Percentiles rank a stretch among this genome's conserved stretches.
phyloP scores from a whole-genome alignment of 2,797 vertebrate genomes.

The Sylvilagus floridanus region DNA sequence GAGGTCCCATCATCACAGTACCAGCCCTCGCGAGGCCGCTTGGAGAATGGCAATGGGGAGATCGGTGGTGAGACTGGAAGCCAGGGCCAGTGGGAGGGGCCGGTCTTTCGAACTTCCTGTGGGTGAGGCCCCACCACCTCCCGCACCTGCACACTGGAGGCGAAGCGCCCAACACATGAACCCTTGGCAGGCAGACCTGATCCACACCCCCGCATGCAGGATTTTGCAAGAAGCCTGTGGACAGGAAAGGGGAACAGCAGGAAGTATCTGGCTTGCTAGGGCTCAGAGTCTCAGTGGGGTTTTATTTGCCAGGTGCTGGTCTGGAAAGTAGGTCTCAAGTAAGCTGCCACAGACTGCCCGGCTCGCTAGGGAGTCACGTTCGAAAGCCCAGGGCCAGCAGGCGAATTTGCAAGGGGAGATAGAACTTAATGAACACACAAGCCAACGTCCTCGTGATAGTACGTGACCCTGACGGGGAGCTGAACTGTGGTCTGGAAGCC shows the following conservation, averaged over 20 bases:
- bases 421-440: not conserved
- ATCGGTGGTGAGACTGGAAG: too few species aligned
- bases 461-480: not conserved
- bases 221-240: not conserved
- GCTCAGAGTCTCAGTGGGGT: not conserved
- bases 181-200: too few species aligned
- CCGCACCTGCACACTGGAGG: too few species aligned
- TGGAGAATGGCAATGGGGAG: too few species aligned
- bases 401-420: not conserved
- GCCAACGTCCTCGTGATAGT: not conserved
- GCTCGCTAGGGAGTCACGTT: not conserved
- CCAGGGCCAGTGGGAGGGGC: too few species aligned
- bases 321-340: not conserved
- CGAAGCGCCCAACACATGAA: too few species aligned
- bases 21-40: too few species aligned
- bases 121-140: too few species aligned
- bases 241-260: not conserved
- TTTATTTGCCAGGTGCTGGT: not conserved
- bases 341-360: not conserved
- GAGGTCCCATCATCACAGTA: too few species aligned
- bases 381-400: not conserved
- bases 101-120: too few species aligned
- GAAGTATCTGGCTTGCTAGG: not conserved
- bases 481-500: not conserved
- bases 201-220: not conserved